Evolutionary conservation across 2,797 vertebrate species (phyloP).

Genomic region (Coregonus suidteri): DNA sequence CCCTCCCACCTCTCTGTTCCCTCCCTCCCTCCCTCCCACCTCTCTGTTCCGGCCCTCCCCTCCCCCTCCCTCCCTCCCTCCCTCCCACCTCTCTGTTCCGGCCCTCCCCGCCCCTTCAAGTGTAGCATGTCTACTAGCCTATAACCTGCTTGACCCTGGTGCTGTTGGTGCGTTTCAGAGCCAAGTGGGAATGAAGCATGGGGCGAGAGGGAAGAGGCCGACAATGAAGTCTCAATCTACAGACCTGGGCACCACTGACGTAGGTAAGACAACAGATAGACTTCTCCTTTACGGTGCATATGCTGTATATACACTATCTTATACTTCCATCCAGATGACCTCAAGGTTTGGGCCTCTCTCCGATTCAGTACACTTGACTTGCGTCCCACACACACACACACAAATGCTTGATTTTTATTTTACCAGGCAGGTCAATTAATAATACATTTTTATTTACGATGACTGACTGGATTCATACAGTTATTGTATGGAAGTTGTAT

Average conservation of each 20-base stretch:
- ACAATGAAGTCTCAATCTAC: slow-evolving; percentile 95
- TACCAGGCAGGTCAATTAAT: too few relatives aligned
- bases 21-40: too few relatives aligned
- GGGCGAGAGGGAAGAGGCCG: slow-evolving; percentile 89
- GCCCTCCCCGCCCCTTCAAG: background rate
- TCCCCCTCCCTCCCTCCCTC: background rate
- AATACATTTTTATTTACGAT: too few relatives aligned
- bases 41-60: too few relatives aligned
- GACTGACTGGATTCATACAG: background rate
- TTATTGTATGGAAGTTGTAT: background rate
- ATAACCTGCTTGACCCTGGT: slow-evolving; percentile 8
- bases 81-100: background rate
- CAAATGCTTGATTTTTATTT: too few relatives aligned
- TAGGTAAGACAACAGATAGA: slow-evolving; percentile 78
- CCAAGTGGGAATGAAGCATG: slow-evolving; percentile 90
- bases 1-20: too few relatives aligned
- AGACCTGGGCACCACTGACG: slow-evolving; percentile 91
- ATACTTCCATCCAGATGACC: background rate
- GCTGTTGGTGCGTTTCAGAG: slow-evolving; percentile 69
- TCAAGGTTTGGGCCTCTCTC: too few relatives aligned
- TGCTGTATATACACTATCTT: background rate
- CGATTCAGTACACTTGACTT: too few relatives aligned
- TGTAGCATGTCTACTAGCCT: background rate
- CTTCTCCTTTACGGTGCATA: background rate
- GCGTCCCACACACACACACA: too few relatives aligned